Conservation (phyloP, 2,797 vertebrate species). For the Chelmon rostratus region DNA sequence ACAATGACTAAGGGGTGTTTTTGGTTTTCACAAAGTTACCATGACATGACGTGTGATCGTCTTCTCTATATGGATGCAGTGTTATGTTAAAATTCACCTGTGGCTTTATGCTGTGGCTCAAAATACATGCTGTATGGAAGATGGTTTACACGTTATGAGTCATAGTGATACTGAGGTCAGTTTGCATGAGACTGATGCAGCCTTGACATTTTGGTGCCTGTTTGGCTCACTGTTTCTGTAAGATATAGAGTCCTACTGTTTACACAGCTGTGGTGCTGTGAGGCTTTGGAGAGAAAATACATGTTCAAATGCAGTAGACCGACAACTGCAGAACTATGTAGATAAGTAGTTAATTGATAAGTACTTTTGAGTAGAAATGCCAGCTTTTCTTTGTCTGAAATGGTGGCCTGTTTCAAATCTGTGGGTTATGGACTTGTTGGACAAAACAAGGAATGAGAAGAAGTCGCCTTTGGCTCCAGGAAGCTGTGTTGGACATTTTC, state of each 20-base stretch:
- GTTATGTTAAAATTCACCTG: neutral
- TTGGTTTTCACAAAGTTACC: neutral
- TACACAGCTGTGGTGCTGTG: no score
- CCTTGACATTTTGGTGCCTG: neutral
- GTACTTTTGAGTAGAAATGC: no score
- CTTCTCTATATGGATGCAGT: no score
- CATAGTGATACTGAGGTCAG: neutral
- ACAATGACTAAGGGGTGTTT: neutral
- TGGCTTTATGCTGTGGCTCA: neutral
- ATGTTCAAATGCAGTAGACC: neutral
- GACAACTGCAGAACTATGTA: neutral
- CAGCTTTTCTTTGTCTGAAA: no score
- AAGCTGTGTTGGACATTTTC: no score
- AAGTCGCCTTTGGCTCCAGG: no score
- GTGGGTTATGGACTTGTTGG: no score
- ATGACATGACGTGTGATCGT: neutral
- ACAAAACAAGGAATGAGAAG: no score
- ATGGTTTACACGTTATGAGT: neutral
- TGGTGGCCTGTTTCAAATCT: no score
- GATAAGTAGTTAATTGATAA: no score
- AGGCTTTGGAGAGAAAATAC: neutral
- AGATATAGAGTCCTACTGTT: no score
- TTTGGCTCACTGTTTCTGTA: neutral
- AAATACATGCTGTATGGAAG: neutral
- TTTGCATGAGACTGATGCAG: neutral